phyloP scores from a whole-genome alignment of 2,797 vertebrate species.

The Molossus molossus region DNA sequence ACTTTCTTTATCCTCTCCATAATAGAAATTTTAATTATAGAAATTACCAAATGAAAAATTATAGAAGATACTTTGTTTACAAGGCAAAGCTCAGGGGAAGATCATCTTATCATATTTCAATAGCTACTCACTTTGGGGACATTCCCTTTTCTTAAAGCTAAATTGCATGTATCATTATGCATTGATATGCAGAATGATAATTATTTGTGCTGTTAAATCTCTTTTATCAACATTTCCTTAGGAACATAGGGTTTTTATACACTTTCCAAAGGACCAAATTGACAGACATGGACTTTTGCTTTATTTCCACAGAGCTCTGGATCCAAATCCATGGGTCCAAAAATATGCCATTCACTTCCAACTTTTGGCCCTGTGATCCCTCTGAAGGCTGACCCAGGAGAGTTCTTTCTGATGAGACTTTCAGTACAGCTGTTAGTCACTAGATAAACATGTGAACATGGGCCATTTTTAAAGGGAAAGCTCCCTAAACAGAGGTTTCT shows the following conservation, averaged over 20 bases:
- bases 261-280: conserved; percentile 63
- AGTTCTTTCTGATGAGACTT: conserved; percentile 57
- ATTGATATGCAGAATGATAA: conserved; percentile 70
- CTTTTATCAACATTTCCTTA: conserved; percentile 71
- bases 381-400: conserved; percentile 4
- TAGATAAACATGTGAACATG: neutral
- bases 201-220: conserved; percentile 60
- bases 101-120: conserved; percentile 55
- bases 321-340: conserved; percentile 54
- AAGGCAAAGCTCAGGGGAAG: conserved; percentile 65
- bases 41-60: conserved; percentile 59
- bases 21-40: conserved; percentile 22
- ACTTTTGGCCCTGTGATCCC: neutral
- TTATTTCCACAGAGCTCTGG: conserved; percentile 64
- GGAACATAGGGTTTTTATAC: conserved; percentile 63
- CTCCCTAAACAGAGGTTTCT: neutral
- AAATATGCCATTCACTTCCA: conserved; percentile 42
- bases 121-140: conserved; percentile 13
- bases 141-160: conserved; percentile 55
- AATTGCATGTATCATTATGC: conserved; percentile 32
- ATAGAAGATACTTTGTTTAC: conserved; percentile 31
- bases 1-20: neutral
- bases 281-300: conserved; percentile 58
- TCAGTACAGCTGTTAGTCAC: conserved; percentile 51
- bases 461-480: neutral